phyloP scores from a whole-genome alignment of 2,113 vertebrate species.

The Xyliphius kryptos region DNA sequence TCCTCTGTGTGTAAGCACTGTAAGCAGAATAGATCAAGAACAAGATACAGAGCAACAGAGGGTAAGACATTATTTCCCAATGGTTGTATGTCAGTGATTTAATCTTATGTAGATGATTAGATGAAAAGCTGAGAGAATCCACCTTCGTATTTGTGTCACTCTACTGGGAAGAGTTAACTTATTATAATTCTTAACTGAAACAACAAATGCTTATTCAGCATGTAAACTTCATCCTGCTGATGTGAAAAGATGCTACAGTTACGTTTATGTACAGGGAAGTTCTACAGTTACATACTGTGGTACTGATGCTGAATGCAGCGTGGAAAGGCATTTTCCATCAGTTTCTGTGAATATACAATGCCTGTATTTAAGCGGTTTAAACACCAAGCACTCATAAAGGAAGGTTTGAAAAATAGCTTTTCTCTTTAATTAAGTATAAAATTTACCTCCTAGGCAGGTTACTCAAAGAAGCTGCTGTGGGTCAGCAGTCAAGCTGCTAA shows the following conservation, averaged over 20 bases:
- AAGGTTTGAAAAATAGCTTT: conserved; percentile 33
- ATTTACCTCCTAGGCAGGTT: conserved; percentile 35
- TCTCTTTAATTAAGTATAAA: conserved; percentile 46
- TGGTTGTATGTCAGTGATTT: too few relatives aligned
- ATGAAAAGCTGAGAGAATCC: too few relatives aligned
- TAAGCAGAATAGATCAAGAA: too few relatives aligned
- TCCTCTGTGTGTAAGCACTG: too few relatives aligned
- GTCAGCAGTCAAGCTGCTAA: conserved; percentile 33
- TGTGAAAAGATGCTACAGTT: neutral
- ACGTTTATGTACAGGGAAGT: neutral
- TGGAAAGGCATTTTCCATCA: neutral
- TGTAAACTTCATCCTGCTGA: neutral
- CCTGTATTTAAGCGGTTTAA: conserved; percentile 9
- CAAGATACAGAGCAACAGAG: too few relatives aligned
- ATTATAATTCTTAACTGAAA: neutral
- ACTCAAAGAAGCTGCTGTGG: conserved; percentile 37
- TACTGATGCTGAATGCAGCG: neutral
- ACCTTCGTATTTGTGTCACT: neutral
- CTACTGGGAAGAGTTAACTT: neutral
- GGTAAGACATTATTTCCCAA: too few relatives aligned
- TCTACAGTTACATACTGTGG: neutral
- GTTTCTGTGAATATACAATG: neutral
- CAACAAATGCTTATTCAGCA: neutral
- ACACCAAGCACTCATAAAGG: conserved; percentile 13
- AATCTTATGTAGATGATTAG: too few relatives aligned